These are phyloP conservation scores for Gambelia wislizenii DNA, from an alignment of 2,797 vertebrate species.

Conservation along the genomic window DNA sequence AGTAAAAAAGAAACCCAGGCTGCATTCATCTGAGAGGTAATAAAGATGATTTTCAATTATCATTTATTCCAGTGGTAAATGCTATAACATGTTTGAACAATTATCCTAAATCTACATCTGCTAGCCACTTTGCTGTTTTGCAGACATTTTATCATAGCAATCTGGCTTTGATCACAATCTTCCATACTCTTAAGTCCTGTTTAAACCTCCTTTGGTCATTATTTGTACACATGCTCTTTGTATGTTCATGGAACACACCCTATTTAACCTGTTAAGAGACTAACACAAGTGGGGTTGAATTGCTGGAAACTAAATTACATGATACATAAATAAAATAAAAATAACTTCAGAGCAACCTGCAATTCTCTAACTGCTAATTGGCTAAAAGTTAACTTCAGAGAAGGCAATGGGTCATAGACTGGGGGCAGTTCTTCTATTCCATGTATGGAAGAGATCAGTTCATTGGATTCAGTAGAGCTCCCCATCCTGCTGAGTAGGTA, in stretches of 20 bases:
- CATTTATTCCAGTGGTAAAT: neutral
- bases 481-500: neutral
- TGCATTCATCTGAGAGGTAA: neutral
- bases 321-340: no score
- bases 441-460: neutral
- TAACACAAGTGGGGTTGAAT: neutral
- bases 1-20: neutral
- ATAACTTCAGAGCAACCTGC: neutral
- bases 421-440: neutral
- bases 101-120: neutral
- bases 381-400: neutral
- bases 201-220: neutral
- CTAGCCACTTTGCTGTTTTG: neutral
- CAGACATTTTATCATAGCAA: neutral
- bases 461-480: neutral
- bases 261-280: no score
- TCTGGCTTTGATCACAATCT: neutral
- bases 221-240: neutral
- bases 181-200: neutral
- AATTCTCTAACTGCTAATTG: neutral
- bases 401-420: neutral
- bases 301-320: neutral
- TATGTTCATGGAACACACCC: no score
- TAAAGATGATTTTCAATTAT: conserved; percentile 20
- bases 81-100: conserved; percentile 26